Base-by-base conservation (phyloP, 2,113 vertebrate genomes). In the Ageneiosus marmoratus region DNA sequence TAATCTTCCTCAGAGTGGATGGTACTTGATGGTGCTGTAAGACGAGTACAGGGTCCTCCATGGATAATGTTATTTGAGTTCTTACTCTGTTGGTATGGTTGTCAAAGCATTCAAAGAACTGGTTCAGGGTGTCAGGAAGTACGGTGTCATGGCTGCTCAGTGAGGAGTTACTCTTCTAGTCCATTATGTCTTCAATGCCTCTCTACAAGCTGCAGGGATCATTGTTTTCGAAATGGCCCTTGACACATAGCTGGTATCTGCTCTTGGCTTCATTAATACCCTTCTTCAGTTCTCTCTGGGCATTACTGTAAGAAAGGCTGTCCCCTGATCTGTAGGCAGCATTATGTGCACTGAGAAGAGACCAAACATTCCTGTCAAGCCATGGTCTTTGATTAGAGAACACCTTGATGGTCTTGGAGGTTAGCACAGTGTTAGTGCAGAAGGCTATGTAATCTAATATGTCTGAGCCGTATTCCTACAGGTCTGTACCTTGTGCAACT, bases 371-470 rank as follows among this genome's bases (percentile, higher is more conserved):
- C 15, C 53, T 82, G 67, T 73, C 27, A 20, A 75, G n/a, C 44
- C 77, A 63, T 84, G 69, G 51, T 29, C 75, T 74, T 65, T 74
- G 69, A n/a, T 84, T 80, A 29, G 70, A 69, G 46, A 80, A 80
- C 77, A 80, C 32, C 46, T 65, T 80, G 13, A 63, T 80, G 55
- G 55, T 74, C 32, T 79, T 84, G 20, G 65, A 63, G n/a, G 56
- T 32, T 20, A 48, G 4, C 12, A 79, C n/a, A 50, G 56, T 22
- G 1, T 79, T 27, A 15, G 78, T 80, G n/a, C 44, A 80, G 4
- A 80, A 73, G 27, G 22, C 16, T 77, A 77, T 53, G 16, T 51
- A 69, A 1, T 62, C 46, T 9, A 37, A n/a, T 41, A 56, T 32
- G 5, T 29, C 56, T 10, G 24, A 63, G 7, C 1, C 46, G 12